Percentiles rank a stretch among this genome's conserved stretches.
Evolutionary conservation across 2,797 vertebrate genomes (phyloP).

Genomic region (Selene dorsalis): DNA sequence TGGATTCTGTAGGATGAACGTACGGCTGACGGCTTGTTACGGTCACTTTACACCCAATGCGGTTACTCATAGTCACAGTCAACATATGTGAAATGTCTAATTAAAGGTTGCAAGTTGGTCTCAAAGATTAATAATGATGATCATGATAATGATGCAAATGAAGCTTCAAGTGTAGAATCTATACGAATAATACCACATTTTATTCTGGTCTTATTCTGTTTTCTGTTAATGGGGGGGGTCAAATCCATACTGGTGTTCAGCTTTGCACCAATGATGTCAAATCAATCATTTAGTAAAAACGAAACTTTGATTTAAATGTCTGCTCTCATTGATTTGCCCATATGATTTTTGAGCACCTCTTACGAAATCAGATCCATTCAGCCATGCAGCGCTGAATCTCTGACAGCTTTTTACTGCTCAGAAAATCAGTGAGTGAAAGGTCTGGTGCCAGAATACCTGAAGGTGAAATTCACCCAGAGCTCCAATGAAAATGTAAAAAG

Average conservation of each 20-base stretch:
- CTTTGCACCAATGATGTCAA: not conserved
- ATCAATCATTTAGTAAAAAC: not conserved
- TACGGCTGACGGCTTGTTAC: not conserved
- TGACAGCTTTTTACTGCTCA: not conserved
- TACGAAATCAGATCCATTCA: not conserved
- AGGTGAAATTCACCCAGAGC: not conserved
- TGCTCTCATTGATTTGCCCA: not conserved
- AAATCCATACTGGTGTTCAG: not conserved
- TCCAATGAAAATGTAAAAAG: not conserved
- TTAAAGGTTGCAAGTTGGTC: conserved; percentile 4
- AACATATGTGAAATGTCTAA: not conserved
- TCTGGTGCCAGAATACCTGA: not conserved
- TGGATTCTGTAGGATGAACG: not conserved
- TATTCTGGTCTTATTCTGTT: not conserved
- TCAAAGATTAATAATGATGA: not conserved
- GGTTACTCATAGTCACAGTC: not conserved
- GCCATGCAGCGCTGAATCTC: not conserved
- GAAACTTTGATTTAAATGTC: not conserved
- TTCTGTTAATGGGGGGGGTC: not conserved
- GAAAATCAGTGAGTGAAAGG: not conserved
- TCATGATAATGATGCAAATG: not conserved
- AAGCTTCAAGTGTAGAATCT: not conserved
- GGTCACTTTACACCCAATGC: not conserved
- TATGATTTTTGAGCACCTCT: not conserved
- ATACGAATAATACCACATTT: not conserved